Base-by-base conservation (phyloP, 2,797 vertebrate species). In the Pterois miles region DNA sequence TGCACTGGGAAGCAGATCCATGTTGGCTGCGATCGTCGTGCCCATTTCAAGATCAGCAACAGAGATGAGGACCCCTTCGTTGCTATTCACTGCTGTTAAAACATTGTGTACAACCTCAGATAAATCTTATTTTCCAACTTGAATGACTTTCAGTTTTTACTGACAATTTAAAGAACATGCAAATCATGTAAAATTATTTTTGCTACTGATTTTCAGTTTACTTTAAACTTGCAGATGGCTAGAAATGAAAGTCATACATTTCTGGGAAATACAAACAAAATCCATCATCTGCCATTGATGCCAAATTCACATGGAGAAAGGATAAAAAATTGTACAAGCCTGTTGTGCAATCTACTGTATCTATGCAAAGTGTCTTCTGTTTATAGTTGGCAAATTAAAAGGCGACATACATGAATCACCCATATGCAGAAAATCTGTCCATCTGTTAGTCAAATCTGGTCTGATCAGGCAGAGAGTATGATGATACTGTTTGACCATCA, bases 11-110 rank as follows among this genome's bases (percentile, higher is more conserved):
- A 94, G 81, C 85, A 95, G 86, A 89, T 99, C 69, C 20, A 75
- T 0, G 96, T 99, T 50, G 94, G 87, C 0, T 8, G 20, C 4
- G 91, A 97, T 8, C 96, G 98, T 31, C 92, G 1, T 0, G 96
- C 96, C 54, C 40, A 94, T 43, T 97, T 98, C 92, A 93, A 76
- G 0, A 97, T 99, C 76, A 96, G 96, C 79, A 96, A 95, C 52
- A 59, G 2, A 12, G 97, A 94, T 1, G 96, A 97, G 83, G 97
- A 98, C 71, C 96, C 97, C 0, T 98, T 97, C 2, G 62, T 98
- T 73, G 96, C 96, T 52, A 96, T 98, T 50, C 96, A 97, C 12
- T 89, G 77, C 81, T 98, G 23, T 96, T 93, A 93, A 85, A n/a
- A 8, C 92, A 84, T 1, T 31, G 1, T 11, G 7, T 31, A 16